Conservation (phyloP, 2,113 vertebrate species). For the Electrona antarctica region DNA sequence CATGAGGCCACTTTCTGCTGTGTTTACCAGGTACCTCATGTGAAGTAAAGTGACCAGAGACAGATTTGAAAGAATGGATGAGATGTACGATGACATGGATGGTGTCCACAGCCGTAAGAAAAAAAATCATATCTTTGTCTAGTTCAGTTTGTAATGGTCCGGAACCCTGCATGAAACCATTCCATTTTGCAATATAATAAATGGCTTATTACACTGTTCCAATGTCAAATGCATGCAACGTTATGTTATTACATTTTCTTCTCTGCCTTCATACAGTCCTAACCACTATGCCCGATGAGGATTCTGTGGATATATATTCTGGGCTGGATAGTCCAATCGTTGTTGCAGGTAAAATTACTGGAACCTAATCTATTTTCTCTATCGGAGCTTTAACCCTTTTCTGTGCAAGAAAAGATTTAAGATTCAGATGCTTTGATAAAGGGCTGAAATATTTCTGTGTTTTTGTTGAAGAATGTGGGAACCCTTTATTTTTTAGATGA, state of each 20-base stretch:
- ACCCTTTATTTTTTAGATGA: too few relatives aligned
- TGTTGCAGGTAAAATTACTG: conserved; percentile 47
- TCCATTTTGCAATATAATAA: too few relatives aligned
- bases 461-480: too few relatives aligned
- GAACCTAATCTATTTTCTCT: too few relatives aligned
- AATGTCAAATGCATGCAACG: too few relatives aligned
- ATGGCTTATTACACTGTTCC: too few relatives aligned
- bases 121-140: background rate
- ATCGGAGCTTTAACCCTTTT: too few relatives aligned
- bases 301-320: conserved; percentile 94
- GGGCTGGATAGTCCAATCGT: conserved; percentile 77
- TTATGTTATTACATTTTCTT: background rate
- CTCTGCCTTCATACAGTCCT: conserved; percentile 33
- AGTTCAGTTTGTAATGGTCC: too few relatives aligned
- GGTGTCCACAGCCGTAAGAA: background rate
- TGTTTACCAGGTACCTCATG: background rate
- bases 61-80: conserved; percentile 5
- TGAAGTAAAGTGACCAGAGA: background rate
- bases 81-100: background rate
- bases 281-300: conserved; percentile 75
- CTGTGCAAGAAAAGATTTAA: too few relatives aligned
- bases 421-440: too few relatives aligned
- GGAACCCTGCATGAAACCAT: too few relatives aligned
- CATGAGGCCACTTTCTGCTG: background rate
- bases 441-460: too few relatives aligned